phyloP scores from a whole-genome alignment of 2,113 vertebrate species.

The Perca schrenkii region DNA sequence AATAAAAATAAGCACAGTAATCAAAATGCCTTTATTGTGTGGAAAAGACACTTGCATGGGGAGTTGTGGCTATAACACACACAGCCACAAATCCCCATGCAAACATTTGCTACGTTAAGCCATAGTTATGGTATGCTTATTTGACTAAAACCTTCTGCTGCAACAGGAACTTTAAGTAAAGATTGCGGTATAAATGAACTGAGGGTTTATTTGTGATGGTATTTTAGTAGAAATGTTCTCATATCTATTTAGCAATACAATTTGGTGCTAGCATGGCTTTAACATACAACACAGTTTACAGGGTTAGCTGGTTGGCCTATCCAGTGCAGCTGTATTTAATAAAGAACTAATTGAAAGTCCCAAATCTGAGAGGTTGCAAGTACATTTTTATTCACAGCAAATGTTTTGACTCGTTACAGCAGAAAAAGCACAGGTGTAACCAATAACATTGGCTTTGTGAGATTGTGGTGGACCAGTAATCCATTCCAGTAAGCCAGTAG shows the following conservation, averaged over 20 bases:
- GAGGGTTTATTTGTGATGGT: too few species aligned
- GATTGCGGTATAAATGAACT: too few species aligned
- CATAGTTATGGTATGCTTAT: not conserved
- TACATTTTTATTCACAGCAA: not conserved
- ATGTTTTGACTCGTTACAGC: not conserved
- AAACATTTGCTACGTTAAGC: not conserved
- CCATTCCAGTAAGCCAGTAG: not conserved
- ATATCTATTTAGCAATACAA: not conserved
- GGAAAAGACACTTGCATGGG: not conserved
- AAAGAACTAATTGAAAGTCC: not conserved
- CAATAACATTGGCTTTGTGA: too few species aligned
- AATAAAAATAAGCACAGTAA: not conserved
- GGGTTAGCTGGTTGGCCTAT: not conserved
- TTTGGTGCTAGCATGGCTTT: not conserved
- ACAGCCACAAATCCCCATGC: too few species aligned
- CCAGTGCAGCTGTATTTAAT: constrained; percentile 7
- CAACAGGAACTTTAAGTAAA: too few species aligned
- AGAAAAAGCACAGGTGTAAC: not conserved
- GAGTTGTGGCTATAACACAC: not conserved
- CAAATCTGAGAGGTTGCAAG: not conserved
- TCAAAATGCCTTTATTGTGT: not conserved
- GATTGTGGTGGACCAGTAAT: not conserved
- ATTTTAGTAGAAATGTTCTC: not conserved
- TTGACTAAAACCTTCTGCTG: too few species aligned
- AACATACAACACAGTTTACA: not conserved